Conservation (phyloP, 2,888 invertebrate genomes). For the Acronicta leporina region DNA sequence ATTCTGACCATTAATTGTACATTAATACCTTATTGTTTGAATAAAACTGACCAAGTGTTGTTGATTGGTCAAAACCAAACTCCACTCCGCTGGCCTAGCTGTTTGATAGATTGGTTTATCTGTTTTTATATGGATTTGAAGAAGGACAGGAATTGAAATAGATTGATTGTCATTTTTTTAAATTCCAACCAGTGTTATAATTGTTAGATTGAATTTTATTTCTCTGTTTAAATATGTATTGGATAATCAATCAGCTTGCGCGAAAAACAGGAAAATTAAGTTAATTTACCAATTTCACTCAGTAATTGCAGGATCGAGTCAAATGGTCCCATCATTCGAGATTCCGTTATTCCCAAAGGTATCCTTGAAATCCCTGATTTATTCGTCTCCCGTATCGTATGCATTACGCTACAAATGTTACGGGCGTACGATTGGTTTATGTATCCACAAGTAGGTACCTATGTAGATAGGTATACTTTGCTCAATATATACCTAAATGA, state of each 20-base stretch:
- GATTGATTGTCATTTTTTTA: too few relatives aligned
- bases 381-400: constrained; percentile 23
- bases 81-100: too few relatives aligned
- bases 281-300: constrained; percentile 38
- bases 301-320: constrained; percentile 32
- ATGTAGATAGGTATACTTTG: too few relatives aligned
- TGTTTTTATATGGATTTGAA: too few relatives aligned
- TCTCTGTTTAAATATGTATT: constrained; percentile 18
- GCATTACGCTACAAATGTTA: constrained; percentile 25
- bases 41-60: too few relatives aligned
- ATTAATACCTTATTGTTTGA: too few relatives aligned
- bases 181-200: too few relatives aligned
- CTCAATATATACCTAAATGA: neutral
- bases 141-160: too few relatives aligned
- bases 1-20: too few relatives aligned
- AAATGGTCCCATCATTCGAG: constrained; percentile 38
- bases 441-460: neutral
- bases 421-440: constrained; percentile 16
- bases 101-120: too few relatives aligned
- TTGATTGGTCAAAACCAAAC: too few relatives aligned
- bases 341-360: constrained; percentile 35
- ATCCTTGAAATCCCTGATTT: constrained; percentile 31
- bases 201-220: neutral
- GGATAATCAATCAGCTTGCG: constrained; percentile 15
- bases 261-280: constrained; percentile 30